Evolutionary conservation across 2,797 vertebrate species (phyloP), one percentile per base, ranked within the genome.

Genomic region (Carduelis carduelis): DNA sequence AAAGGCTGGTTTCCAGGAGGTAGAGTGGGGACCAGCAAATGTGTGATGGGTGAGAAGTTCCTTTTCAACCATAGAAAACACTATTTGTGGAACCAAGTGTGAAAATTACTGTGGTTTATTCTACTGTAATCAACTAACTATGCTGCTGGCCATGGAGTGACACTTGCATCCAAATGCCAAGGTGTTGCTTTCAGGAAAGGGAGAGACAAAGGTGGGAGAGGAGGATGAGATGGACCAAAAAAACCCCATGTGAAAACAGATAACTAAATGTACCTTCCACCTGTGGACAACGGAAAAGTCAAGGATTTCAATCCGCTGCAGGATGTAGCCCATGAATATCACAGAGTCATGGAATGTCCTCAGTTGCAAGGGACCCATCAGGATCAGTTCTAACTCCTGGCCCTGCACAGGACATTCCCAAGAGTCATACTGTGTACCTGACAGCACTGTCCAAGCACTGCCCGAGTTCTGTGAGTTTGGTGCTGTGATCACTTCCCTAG

Each of bases 1-100:
- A 56, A 65, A 60, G 56, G 32, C n/a, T 64, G 70, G 16, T 71
- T 84, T 92, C 79, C 35, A 23, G 68, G 69, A 56, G 63, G 37
- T 55, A 3, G 76, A 78, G 26, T 27, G 47, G 41, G 23, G 27
- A 55, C 26, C 57, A 35, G 50, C 12, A 34, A 83, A 61, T 37
- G 26, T 66, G 20, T 69, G 28, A 83, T 68, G 13, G 17, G 26
- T 83, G 76, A 71, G 16, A 95, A 95, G 75, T 89, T 95, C 60
- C 68, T 87, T 92, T 83, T 79, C 66, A 83, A 93, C 69, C 83
- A 43, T 95, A 90, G 76, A 81, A 47, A 60, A 24, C 26, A 41
- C 35, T 47, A 65, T 17, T 72, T 88, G 37, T 65, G 78, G 78
- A 46, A 70, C 14, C 27, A 65, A 66, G 57, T 72, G 21, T 53